phyloP scores from a whole-genome alignment of 2,113 vertebrate species.

The Panthera leo region DNA sequence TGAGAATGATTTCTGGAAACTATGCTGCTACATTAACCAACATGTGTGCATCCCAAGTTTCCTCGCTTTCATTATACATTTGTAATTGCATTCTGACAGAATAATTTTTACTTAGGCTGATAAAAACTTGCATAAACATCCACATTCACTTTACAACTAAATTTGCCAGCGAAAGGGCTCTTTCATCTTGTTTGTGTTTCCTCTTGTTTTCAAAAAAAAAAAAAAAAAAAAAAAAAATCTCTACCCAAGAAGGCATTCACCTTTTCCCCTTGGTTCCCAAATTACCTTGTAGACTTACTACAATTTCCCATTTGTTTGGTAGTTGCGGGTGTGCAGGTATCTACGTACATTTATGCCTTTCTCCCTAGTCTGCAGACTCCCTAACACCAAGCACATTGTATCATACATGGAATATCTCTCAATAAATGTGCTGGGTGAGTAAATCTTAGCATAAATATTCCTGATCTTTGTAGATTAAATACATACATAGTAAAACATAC shows the following conservation, averaged over 20 bases:
- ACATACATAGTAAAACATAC: neutral
- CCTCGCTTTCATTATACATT: neutral
- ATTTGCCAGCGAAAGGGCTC: neutral
- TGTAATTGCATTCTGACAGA: neutral
- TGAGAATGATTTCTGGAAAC: neutral
- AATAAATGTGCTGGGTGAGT: neutral
- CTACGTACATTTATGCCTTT: no score
- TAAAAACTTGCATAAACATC: neutral
- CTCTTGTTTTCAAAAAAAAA: neutral
- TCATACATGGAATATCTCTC: neutral
- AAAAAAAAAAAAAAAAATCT: neutral
- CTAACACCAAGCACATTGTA: no score
- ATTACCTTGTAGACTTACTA: neutral
- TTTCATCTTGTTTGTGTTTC: neutral
- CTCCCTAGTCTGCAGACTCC: neutral
- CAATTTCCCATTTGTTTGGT: neutral
- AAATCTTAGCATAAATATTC: neutral
- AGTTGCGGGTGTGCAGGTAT: neutral
- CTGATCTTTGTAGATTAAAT: neutral
- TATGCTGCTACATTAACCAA: neutral
- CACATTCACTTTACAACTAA: neutral
- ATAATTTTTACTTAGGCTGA: neutral
- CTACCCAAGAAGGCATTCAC: neutral
- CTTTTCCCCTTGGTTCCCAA: fast-evolving
- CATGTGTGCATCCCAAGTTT: neutral